A percentile compares a stretch with the other conserved stretches of the same genome.
Evolutionary conservation across 2,888 invertebrate genomes (phyloP).

Genomic region (Itoplectis maculator): DNA sequence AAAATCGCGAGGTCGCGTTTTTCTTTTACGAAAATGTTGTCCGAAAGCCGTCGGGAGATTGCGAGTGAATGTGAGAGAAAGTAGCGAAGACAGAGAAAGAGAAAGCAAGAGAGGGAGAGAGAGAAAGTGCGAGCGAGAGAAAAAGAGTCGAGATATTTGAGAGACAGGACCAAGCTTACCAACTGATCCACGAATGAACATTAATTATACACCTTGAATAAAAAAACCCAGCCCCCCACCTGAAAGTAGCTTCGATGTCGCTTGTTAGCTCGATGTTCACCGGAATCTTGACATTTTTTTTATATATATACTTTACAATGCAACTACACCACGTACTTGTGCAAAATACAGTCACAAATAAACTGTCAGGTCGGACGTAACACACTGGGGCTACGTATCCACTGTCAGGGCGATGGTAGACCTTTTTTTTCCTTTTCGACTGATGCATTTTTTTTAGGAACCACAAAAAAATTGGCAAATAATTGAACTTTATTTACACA

Average conservation of each 20-base stretch:
- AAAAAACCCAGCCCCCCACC: conserved; percentile 34
- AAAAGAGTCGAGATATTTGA: conserved; percentile 65
- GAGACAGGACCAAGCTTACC: conserved; percentile 81
- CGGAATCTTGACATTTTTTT: conserved; percentile 55
- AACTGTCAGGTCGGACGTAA: conserved; percentile 25
- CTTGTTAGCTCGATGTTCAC: conserved; percentile 70
- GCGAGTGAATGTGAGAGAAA: conserved; percentile 25
- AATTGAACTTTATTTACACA: neutral
- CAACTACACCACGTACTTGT: conserved; percentile 46
- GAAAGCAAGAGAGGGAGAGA: conserved; percentile 63
- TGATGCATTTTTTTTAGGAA: neutral
- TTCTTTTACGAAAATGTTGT: conserved; percentile 16
- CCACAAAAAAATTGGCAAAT: neutral
- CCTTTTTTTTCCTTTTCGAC: neutral
- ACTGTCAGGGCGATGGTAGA: neutral
- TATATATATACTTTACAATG: conserved; percentile 27
- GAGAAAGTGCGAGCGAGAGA: conserved; percentile 64
- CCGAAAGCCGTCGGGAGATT: conserved; percentile 24
- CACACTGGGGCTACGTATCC: conserved; percentile 4
- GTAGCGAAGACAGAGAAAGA: conserved; percentile 1
- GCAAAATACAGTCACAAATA: conserved; percentile 21
- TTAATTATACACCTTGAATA: conserved; percentile 29
- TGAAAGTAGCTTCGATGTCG: conserved; percentile 74
- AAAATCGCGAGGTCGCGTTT: conserved; percentile 34
- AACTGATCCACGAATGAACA: conserved; percentile 68